Conservation (phyloP, 2,113 vertebrate genomes). For the Buteo buteo region DNA sequence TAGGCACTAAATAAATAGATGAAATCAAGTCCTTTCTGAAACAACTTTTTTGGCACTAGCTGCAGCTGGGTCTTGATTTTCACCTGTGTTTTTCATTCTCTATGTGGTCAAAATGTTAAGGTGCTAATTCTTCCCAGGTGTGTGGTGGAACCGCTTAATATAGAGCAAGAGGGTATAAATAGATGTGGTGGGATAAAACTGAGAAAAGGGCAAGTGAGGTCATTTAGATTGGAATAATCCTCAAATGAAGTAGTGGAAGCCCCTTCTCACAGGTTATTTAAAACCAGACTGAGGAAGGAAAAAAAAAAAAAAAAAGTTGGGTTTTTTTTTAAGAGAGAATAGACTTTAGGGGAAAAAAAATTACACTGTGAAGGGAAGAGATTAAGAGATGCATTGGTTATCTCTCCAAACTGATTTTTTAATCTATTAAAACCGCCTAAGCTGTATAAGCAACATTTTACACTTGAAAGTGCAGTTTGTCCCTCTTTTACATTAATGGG, state of each 20-base stretch:
- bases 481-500: background rate
- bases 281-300: background rate
- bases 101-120: background rate
- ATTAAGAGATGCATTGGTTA: background rate
- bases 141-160: background rate
- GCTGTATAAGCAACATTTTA: background rate
- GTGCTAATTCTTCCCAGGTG: background rate
- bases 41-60: background rate
- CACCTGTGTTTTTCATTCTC: background rate
- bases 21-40: background rate
- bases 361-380: background rate
- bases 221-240: background rate
- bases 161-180: slow-evolving; percentile 19
- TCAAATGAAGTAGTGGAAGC: background rate
- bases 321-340: background rate
- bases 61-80: background rate
- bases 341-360: background rate
- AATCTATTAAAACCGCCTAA: background rate
- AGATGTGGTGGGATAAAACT: slow-evolving; percentile 3
- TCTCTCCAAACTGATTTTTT: background rate
- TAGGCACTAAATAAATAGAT: background rate
- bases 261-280: background rate
- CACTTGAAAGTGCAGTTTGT: background rate
- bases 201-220: background rate
- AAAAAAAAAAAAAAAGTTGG: background rate